phyloP scores from a whole-genome alignment of 2,113 vertebrate genomes.

The Ellobius talpinus region DNA sequence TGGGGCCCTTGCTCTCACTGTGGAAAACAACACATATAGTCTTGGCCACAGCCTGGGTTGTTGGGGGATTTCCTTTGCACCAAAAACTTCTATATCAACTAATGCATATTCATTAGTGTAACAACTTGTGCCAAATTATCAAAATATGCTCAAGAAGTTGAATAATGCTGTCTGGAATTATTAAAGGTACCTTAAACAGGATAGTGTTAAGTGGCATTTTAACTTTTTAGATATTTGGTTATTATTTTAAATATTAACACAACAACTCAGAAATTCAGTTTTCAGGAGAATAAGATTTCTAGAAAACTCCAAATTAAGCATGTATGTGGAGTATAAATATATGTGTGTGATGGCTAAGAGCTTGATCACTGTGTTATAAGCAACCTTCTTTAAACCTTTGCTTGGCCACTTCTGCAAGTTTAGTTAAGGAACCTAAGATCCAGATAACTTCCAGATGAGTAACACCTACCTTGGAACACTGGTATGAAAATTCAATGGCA shows the following conservation, averaged over 20 bases:
- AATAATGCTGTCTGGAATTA: not conserved
- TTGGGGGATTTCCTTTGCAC: not conserved
- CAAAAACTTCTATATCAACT: not conserved
- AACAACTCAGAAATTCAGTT: not conserved
- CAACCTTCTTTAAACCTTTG: not conserved
- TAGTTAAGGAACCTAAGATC: not conserved
- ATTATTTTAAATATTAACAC: conserved; percentile 19
- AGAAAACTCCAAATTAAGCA: not conserved
- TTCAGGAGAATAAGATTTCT: not conserved
- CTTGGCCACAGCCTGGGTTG: not conserved
- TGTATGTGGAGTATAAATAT: not conserved
- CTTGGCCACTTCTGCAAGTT: not conserved
- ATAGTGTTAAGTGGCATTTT: not conserved
- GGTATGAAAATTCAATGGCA: not conserved
- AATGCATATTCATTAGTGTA: not conserved
- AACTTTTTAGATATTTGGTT: not conserved
- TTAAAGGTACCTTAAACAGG: conserved; percentile 4
- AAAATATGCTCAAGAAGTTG: conserved; percentile 10
- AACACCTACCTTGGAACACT: not conserved
- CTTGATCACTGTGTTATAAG: not conserved
- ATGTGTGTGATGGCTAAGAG: not conserved
- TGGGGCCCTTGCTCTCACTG: not conserved
- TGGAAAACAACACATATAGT: not conserved
- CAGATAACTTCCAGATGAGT: not conserved
- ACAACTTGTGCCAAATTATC: not conserved